These are phyloP conservation scores for Pomacea canaliculata DNA, from an alignment of 2,888 invertebrate species.

Conservation along the genomic window DNA sequence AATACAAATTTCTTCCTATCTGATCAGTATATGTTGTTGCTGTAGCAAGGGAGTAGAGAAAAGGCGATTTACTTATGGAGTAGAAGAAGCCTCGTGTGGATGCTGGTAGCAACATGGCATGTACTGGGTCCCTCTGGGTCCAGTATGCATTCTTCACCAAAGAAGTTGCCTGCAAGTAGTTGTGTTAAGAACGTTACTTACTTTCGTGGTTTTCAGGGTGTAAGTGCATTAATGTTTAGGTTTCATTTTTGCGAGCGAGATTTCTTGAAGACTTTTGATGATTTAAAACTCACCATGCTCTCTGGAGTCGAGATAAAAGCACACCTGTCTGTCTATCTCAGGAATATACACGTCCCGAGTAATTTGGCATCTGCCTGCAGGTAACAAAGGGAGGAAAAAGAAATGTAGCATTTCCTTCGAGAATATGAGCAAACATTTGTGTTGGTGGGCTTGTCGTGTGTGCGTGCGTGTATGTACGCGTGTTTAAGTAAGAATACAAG, in stretches of 20 bases:
- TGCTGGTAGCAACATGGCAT: constrained; percentile 46
- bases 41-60: too few species aligned
- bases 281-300: constrained; percentile 40
- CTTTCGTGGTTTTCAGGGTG: too few species aligned
- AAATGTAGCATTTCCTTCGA: not conserved
- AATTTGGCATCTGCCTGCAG: constrained; percentile 52
- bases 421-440: too few species aligned
- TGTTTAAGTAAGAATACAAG: not conserved
- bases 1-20: too few species aligned
- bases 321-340: constrained; percentile 46
- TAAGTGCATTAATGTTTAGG: too few species aligned
- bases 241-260: too few species aligned
- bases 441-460: too few species aligned
- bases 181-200: too few species aligned
- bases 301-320: constrained; percentile 49
- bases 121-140: constrained; percentile 40
- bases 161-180: constrained; percentile 46
- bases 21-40: too few species aligned
- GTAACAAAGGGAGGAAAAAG: not conserved
- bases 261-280: too few species aligned
- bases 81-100: constrained; percentile 43
- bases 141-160: constrained; percentile 55
- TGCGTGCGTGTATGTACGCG: not conserved
- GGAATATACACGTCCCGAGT: constrained; percentile 50
- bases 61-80: constrained; percentile 45